These are phyloP conservation scores for Aurelia sp. DNA, from an alignment of 30 jellyfish, hydroid and myxozoan species.

Conservation along the genomic window DNA sequence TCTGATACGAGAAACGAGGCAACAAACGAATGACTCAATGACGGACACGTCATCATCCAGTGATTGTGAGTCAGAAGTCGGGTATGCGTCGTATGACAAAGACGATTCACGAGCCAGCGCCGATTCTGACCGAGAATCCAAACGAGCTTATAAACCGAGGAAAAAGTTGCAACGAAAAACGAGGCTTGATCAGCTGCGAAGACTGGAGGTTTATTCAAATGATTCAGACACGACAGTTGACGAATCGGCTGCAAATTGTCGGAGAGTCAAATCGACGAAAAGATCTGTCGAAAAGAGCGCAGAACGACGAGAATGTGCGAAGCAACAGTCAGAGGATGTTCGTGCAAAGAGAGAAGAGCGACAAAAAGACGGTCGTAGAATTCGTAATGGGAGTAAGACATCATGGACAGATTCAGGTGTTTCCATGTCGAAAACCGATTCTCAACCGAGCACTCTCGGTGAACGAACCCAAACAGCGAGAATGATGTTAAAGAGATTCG, in stretches of 20 bases:
- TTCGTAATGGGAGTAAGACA: conserved; percentile 40
- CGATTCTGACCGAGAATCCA: conserved; percentile 12
- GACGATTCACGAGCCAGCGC: conserved; percentile 32
- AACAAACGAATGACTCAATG: conserved; percentile 24
- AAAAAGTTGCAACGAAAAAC: conserved; percentile 32
- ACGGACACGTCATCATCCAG: conserved; percentile 37
- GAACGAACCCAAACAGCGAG: conserved; percentile 29
- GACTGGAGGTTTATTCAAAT: conserved; percentile 34
- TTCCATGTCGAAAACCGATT: conserved; percentile 69
- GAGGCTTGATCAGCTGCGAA: conserved; percentile 18
- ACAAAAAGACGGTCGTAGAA: conserved; percentile 18
- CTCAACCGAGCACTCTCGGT: conserved; percentile 78
- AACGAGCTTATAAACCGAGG: not conserved
- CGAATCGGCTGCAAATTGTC: not conserved
- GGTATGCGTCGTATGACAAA: conserved; percentile 60
- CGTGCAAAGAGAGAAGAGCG: not conserved
- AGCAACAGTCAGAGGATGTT: not conserved
- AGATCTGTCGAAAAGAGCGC: not conserved
- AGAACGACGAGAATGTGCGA: not conserved
- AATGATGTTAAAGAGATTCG: not conserved
- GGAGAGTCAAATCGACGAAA: conserved; percentile 19
- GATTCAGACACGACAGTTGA: conserved; percentile 68
- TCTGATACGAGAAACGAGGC: not conserved
- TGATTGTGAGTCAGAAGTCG: conserved; percentile 50
- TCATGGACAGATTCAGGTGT: conserved; percentile 85